Percentiles rank a stretch among this genome's conserved stretches.
Evolutionary conservation across 2,888 invertebrate species (phyloP).

Genomic region (Dyspetes luteomarginatus): DNA sequence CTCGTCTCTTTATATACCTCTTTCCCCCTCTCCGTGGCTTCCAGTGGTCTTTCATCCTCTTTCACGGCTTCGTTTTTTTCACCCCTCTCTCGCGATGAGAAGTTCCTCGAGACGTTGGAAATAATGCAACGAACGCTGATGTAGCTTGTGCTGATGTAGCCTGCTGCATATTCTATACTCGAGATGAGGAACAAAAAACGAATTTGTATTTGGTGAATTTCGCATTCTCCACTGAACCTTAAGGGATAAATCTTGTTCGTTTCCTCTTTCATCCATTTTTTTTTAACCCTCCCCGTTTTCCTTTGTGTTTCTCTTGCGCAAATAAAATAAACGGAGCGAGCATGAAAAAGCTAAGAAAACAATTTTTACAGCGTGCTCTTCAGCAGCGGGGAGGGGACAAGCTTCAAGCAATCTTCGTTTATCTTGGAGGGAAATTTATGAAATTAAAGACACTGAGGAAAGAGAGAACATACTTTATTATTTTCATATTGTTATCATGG

Average conservation of each 20-base stretch:
- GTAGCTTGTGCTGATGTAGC: conserved; percentile 51
- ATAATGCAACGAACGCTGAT: conserved; percentile 59
- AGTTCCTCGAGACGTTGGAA: conserved; percentile 58
- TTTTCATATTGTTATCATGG: not conserved
- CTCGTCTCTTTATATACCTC: not conserved
- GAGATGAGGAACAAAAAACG: conserved; percentile 17
- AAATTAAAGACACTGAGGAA: not conserved
- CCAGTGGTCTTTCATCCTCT: not conserved
- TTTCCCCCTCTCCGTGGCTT: not conserved
- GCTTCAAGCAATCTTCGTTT: conserved; percentile 35
- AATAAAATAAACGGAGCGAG: conserved; percentile 44
- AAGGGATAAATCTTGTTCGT: conserved; percentile 16
- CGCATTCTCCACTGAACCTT: conserved; percentile 8
- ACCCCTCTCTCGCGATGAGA: conserved; percentile 46
- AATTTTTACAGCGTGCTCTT: conserved; percentile 23
- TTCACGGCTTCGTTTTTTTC: conserved; percentile 16
- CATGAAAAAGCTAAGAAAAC: conserved; percentile 26
- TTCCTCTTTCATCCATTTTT: not conserved
- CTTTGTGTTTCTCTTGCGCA: not conserved
- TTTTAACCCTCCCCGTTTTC: not conserved
- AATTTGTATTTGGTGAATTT: conserved; percentile 33
- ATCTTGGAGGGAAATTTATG: conserved; percentile 23
- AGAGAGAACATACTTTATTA: not conserved
- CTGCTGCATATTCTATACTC: conserved; percentile 51
- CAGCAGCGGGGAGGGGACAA: not conserved